Conservation (phyloP, 2,888 invertebrate genomes). For the Acanthacorydalis orientalis region DNA sequence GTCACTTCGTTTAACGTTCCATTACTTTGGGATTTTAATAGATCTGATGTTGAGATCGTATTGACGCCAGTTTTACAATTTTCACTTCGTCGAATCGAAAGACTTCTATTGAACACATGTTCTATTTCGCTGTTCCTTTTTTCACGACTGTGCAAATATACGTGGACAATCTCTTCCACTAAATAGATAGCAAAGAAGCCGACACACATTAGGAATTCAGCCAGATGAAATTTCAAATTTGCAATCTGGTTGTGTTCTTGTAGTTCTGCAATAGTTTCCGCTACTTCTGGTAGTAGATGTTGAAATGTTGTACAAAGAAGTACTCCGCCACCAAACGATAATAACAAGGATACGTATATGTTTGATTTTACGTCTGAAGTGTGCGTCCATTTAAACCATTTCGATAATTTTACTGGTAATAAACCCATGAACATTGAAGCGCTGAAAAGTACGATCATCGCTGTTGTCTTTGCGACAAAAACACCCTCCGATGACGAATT, state of each 20-base stretch:
- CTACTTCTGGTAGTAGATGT: conserved; percentile 65
- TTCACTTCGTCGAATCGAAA: conserved; percentile 20
- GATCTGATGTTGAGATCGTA: conserved; percentile 12
- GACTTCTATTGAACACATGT: conserved; percentile 17
- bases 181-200: conserved; percentile 65
- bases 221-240: conserved; percentile 40
- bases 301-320: conserved; percentile 65
- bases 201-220: conserved; percentile 53
- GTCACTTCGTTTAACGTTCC: conserved; percentile 1
- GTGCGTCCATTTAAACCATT: conserved; percentile 42
- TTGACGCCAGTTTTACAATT: conserved; percentile 8
- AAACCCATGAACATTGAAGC: conserved; percentile 62
- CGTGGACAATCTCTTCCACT: conserved; percentile 63
- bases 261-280: conserved; percentile 45
- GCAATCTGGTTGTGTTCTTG: conserved; percentile 30
- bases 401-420: conserved; percentile 52
- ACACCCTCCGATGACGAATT: conserved; percentile 20
- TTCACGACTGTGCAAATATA: conserved; percentile 40
- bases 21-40: conserved; percentile 4
- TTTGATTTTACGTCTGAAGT: conserved; percentile 30
- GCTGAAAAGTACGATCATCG: conserved; percentile 60
- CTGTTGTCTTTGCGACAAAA: conserved; percentile 54
- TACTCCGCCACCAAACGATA: conserved; percentile 77
- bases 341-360: conserved; percentile 36
- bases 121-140: conserved; percentile 16